A percentile compares a stretch with the other conserved stretches of the same genome.
Evolutionary conservation across 1,140 invertebrate species (phyloP).

Genomic region (Hestina assimilis): DNA sequence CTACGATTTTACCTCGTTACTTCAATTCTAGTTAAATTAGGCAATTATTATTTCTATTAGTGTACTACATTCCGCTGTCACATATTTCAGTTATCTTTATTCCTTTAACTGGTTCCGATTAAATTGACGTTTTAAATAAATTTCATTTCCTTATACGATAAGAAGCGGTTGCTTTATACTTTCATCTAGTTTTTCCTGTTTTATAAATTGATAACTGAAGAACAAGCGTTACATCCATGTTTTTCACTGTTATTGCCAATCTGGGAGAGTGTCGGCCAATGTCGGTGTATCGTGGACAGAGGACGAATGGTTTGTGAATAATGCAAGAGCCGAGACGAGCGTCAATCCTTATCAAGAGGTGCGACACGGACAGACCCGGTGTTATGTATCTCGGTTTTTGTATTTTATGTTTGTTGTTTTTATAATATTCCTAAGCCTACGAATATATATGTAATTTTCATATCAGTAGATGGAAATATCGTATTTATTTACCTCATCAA

Average conservation of each 20-base stretch:
- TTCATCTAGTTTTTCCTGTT: background rate
- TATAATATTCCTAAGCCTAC: too few relatives aligned
- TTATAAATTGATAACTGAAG: conserved; percentile 21
- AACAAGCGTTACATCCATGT: background rate
- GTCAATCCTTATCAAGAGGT: conserved; percentile 28
- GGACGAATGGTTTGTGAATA: conserved; percentile 26
- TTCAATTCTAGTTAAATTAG: background rate
- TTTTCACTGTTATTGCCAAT: conserved; percentile 15
- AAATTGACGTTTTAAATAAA: background rate
- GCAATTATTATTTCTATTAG: background rate
- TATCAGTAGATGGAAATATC: too few relatives aligned
- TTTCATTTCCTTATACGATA: background rate
- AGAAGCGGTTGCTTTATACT: conserved; percentile 2
- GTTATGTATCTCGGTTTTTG: conserved; percentile 10
- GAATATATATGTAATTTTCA: too few relatives aligned
- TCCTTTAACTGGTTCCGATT: background rate
- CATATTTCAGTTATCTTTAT: background rate
- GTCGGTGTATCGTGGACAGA: conserved; percentile 15
- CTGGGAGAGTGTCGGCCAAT: conserved; percentile 20
- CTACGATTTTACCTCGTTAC: background rate
- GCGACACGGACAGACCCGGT: background rate
- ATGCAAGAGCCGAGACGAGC: conserved; percentile 23
- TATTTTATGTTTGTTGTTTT: conserved; percentile 5
- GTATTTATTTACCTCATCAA: too few relatives aligned
- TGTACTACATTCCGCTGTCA: background rate